Percentiles rank a stretch among this genome's conserved stretches.
Conservation (phyloP, 2,113 vertebrate species). For the Platysteira castanea region DNA sequence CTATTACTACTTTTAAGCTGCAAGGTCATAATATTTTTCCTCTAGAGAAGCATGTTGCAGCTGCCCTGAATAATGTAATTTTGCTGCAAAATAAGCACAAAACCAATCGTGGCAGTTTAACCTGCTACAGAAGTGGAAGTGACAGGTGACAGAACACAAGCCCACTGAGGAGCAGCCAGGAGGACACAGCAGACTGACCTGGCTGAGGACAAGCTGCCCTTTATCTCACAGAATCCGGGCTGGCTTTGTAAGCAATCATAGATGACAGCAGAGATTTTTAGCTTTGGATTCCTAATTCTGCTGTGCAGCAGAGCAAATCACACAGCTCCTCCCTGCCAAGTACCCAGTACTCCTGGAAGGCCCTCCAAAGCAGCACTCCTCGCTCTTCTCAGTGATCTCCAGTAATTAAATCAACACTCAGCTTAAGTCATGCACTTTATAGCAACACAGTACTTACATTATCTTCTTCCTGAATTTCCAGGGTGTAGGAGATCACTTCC, state of each 20-base stretch:
- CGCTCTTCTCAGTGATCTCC: not conserved
- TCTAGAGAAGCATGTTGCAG: not conserved
- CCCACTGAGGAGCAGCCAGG: not conserved
- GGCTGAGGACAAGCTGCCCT: not conserved
- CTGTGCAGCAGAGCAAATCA: not conserved
- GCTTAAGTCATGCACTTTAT: fast-evolving
- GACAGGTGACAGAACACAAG: not conserved
- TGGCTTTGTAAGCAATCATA: not conserved
- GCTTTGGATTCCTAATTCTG: not conserved
- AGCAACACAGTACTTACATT: slow-evolving; percentile 74
- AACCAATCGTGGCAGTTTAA: not conserved
- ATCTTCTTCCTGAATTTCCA: slow-evolving; percentile 96
- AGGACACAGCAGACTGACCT: not conserved
- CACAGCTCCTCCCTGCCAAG: not conserved
- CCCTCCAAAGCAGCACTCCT: not conserved
- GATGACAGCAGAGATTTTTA: not conserved
- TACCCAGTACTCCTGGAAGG: not conserved
- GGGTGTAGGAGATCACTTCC: slow-evolving; percentile 88
- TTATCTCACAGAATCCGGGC: not conserved
- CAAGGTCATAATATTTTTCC: not conserved
- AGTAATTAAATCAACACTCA: not conserved
- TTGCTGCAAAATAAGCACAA: not conserved
- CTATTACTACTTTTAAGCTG: not conserved
- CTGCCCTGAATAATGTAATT: not conserved
- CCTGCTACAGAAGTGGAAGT: not conserved